These are phyloP conservation scores for Spea hammondii DNA, from an alignment of 2,797 vertebrate genomes.

Conservation along the genomic window DNA sequence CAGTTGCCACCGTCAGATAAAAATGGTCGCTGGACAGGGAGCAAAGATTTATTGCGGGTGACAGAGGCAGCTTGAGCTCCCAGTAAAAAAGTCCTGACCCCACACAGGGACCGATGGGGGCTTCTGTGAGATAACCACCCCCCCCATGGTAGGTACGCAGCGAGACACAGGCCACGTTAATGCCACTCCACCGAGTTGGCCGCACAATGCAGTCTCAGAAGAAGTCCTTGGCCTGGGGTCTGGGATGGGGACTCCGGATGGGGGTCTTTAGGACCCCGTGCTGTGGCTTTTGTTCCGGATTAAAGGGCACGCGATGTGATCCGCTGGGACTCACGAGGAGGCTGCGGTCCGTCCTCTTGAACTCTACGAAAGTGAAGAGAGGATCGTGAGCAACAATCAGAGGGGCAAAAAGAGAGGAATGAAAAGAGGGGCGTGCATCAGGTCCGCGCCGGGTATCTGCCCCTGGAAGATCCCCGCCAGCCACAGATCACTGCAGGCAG, in stretches of 20 bases:
- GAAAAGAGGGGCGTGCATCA: background rate
- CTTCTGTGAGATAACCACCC: no score
- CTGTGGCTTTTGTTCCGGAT: slow-evolving; percentile 84
- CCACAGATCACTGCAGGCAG: no score
- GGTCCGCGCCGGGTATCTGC: no score
- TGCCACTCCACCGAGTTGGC: no score
- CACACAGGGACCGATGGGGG: background rate
- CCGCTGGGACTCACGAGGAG: slow-evolving; percentile 85
- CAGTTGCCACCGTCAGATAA: no score
- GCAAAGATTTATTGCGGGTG: background rate
- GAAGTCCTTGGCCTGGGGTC: slow-evolving; percentile 22
- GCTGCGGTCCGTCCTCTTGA: slow-evolving; percentile 87
- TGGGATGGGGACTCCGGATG: background rate
- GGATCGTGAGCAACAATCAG: slow-evolving; percentile 15
- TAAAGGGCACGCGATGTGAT: slow-evolving; percentile 83
- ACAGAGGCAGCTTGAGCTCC: no score
- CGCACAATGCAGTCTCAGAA: slow-evolving; percentile 2
- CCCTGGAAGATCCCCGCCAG: no score
- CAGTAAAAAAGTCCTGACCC: no score
- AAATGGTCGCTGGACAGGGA: no score
- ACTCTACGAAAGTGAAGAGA: slow-evolving; percentile 72
- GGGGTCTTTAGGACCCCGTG: slow-evolving; percentile 85
- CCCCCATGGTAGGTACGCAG: no score
- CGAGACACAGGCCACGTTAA: no score
- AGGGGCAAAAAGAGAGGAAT: background rate